Base-by-base conservation (phyloP, 2,888 invertebrate species). In the Meandrusa payeni region DNA sequence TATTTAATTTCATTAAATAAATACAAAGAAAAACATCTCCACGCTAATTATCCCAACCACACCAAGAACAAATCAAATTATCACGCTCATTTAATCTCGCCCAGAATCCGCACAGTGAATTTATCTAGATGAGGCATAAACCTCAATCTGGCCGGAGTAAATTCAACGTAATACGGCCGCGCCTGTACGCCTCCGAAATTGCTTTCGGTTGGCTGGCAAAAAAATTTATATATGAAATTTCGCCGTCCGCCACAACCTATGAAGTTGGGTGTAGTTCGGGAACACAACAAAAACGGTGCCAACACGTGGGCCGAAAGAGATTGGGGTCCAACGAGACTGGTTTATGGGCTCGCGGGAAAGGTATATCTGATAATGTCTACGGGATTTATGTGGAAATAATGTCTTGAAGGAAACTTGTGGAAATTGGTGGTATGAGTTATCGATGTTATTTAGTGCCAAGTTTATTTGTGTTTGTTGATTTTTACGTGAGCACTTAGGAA, bases 191-290 rank as follows among this genome's bases (percentile, higher is more conserved):
- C 44, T 47, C 46, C 51, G 51, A 62, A 67, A 69, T 68, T 65
- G 63, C 60, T 57, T 62, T 57, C 46, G 50, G 49, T 15, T 20
- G 36, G 54, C 23, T 51, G 48, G 49, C 63, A 69, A 70, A 69
- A 38, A 70, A 70, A 69, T 62, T 48, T 64, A 65, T 64, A 43
- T 62, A 69, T 60, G 55, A 65, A 70, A 67, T 66, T 68, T 57
- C 20, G 55, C 55, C 40, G 46, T 52, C 45, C 46, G 47, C 47
- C 52, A 50, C 55, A 50, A 41, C 29, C 47, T 41, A 47, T 47
- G 49, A 55, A 54, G 54, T 54, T 51, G 47, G 41, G 15, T 31
- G 22, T 47, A 55, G 47, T 57, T 54, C 5, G 2, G 29, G 34
- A 26, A 26, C 34, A 45, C 34, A 46, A 40, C 45, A 40, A 36